These are phyloP conservation scores for Galaxias olidus DNA, from an alignment of 2,797 vertebrate species.

Conservation along the genomic window DNA sequence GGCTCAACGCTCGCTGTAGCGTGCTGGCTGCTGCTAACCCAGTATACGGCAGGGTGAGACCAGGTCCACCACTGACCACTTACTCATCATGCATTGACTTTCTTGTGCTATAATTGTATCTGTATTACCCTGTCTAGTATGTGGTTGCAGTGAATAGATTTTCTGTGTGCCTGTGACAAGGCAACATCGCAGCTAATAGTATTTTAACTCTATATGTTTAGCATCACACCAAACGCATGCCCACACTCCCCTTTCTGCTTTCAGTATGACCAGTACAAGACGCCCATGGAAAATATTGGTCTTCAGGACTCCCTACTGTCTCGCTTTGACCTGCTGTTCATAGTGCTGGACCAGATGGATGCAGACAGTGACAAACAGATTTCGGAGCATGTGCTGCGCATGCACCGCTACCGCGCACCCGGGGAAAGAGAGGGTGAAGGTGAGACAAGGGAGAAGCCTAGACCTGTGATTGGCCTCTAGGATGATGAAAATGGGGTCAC, in stretches of 20 bases:
- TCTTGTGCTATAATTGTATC: background rate
- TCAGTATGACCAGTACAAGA: constrained; percentile 58
- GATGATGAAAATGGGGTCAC: no score
- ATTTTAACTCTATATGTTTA: no score
- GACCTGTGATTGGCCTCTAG: no score
- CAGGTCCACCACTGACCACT: no score
- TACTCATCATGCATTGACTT: background rate
- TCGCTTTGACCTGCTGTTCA: constrained; percentile 66
- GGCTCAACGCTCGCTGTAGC: constrained; percentile 88
- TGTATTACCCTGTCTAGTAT: no score
- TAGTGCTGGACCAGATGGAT: constrained; percentile 58
- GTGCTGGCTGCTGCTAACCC: constrained; percentile 88
- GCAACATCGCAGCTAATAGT: no score
- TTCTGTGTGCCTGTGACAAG: no score
- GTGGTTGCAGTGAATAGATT: no score
- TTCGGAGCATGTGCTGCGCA: constrained; percentile 63
- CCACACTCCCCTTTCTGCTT: background rate
- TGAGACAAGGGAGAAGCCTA: constrained; percentile 9
- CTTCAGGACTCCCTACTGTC: constrained; percentile 62
- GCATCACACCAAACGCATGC: background rate
- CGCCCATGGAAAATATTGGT: constrained; percentile 59
- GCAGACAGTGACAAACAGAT: constrained; percentile 55
- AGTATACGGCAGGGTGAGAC: constrained; percentile 83
- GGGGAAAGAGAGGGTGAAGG: constrained; percentile 59
- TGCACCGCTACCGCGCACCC: constrained; percentile 50